These are phyloP conservation scores for Panzeria rudis DNA, from an alignment of 2,888 invertebrate species.

Conservation along the genomic window DNA sequence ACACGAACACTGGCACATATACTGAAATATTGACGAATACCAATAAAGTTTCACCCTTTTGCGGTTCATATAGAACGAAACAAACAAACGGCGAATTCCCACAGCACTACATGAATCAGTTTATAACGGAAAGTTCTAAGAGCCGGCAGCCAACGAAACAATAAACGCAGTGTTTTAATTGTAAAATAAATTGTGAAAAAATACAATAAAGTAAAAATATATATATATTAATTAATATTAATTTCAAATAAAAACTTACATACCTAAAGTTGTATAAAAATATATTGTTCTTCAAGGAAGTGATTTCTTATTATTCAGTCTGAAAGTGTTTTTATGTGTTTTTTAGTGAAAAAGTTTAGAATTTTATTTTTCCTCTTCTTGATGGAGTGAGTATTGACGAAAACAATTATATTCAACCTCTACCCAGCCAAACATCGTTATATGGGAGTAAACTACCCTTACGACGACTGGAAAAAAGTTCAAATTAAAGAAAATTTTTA, in stretches of 20 bases:
- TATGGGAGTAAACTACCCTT: slow-evolving; percentile 66
- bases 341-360: slow-evolving; percentile 17
- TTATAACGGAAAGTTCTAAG: slow-evolving; percentile 83
- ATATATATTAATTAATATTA: slow-evolving; percentile 35
- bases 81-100: slow-evolving; percentile 71
- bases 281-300: slow-evolving; percentile 5
- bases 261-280: slow-evolving; percentile 27
- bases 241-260: slow-evolving; percentile 13
- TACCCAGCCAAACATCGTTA: slow-evolving; percentile 11
- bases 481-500: slow-evolving; percentile 30
- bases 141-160: slow-evolving; percentile 79
- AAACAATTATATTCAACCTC: slow-evolving; percentile 26
- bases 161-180: slow-evolving; percentile 52
- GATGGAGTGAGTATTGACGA: slow-evolving; percentile 15
- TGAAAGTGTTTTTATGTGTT: neutral
- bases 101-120: slow-evolving; percentile 77
- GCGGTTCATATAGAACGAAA: slow-evolving; percentile 51
- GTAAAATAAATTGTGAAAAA: slow-evolving; percentile 22
- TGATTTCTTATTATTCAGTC: neutral
- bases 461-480: slow-evolving; percentile 57
- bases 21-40: slow-evolving; percentile 35
- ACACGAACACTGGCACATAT: slow-evolving; percentile 4
- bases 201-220: slow-evolving; percentile 1
- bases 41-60: slow-evolving; percentile 70
- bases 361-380: slow-evolving; percentile 26